phyloP scores from a whole-genome alignment of 2,888 invertebrate species.

The Eupithecia insigniata region DNA sequence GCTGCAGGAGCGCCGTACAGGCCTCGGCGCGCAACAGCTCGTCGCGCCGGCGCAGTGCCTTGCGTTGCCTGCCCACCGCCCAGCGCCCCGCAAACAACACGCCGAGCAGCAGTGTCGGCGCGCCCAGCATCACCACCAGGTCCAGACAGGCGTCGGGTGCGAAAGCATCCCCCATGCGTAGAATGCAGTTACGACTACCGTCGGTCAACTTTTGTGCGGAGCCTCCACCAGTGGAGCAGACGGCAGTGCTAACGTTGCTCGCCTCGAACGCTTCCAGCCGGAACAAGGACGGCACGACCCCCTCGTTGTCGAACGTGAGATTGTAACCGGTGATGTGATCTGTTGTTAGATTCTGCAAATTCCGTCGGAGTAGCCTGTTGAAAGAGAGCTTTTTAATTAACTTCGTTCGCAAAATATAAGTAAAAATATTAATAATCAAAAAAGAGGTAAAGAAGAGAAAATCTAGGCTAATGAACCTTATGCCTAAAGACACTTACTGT shows the following conservation, averaged over 20 bases:
- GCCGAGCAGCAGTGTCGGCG: slow-evolving; percentile 51
- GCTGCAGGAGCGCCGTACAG: slow-evolving; percentile 64
- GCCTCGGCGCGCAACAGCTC: slow-evolving; percentile 61
- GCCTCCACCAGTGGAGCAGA: background rate
- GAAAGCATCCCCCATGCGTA: slow-evolving; percentile 2
- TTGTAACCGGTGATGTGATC: background rate
- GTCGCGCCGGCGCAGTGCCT: slow-evolving; percentile 44
- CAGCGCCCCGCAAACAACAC: slow-evolving; percentile 42
- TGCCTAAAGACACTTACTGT: slow-evolving; percentile 2
- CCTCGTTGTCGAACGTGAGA: slow-evolving; percentile 8
- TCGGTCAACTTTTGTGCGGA: background rate
- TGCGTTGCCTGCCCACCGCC: slow-evolving; percentile 21
- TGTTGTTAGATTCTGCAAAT: background rate
- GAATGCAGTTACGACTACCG: background rate
- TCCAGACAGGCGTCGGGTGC: slow-evolving; percentile 86
- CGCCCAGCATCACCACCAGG: slow-evolving; percentile 58
- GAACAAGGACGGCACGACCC: background rate
- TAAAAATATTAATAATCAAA: background rate
- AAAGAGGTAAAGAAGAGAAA: background rate
- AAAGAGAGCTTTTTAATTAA: background rate
- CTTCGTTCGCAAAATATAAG: background rate
- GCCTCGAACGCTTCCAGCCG: background rate
- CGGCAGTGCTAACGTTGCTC: background rate
- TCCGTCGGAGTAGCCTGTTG: background rate
- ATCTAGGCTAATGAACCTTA: background rate